Evolutionary conservation across 2,797 vertebrate species (phyloP).

Genomic region (Leuciscus waleckii): DNA sequence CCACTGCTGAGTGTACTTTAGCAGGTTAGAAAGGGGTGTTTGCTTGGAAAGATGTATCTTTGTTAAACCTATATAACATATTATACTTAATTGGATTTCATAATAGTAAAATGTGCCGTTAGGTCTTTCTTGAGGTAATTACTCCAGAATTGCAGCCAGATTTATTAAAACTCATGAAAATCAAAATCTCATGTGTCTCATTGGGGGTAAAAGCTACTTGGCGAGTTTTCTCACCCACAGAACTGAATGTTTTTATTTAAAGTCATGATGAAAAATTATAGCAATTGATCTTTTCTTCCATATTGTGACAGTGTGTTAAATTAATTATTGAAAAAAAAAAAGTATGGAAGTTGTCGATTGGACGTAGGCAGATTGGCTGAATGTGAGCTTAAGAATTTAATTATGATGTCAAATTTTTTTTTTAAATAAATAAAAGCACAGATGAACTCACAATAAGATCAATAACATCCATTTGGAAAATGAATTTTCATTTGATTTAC

Average conservation of each 20-base stretch:
- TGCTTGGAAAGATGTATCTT: neutral
- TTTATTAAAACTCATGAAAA: neutral
- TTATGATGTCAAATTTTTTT: no score
- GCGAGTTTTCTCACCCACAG: neutral
- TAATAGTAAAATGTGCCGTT: neutral
- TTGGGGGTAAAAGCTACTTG: neutral
- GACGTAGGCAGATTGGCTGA: neutral
- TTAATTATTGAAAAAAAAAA: neutral
- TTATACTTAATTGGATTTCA: neutral
- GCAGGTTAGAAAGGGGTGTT: neutral
- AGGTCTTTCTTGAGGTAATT: neutral
- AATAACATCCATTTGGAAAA: neutral
- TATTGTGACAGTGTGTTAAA: neutral
- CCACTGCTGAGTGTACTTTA: neutral
- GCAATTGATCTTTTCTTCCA: neutral
- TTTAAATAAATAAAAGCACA: neutral
- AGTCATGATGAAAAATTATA: neutral
- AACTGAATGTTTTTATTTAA: neutral
- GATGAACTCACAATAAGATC: neutral
- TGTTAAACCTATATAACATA: neutral
- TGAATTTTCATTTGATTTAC: neutral
- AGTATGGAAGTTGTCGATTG: neutral
- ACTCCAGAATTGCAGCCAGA: neutral
- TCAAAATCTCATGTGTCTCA: neutral
- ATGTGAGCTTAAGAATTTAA: neutral